phyloP scores from a whole-genome alignment of 2,797 vertebrate species.

The Rhadinocentrus ornatus region DNA sequence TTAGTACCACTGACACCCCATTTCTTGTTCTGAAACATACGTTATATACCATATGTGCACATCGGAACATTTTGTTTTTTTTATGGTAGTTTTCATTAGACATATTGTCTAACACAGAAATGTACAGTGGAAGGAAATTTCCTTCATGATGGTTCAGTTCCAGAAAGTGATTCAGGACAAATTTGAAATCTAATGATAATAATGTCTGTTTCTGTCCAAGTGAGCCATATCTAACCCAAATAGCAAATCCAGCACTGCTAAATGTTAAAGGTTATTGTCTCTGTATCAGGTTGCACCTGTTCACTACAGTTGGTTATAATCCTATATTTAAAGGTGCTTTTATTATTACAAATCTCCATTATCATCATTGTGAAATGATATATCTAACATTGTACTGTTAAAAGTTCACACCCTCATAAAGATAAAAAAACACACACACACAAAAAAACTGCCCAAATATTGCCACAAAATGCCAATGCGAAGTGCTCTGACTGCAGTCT shows the following conservation, averaged over 20 bases:
- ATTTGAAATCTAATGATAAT: not conserved
- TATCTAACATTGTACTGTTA: not conserved
- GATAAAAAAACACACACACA: slow-evolving; percentile 6
- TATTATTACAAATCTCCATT: not conserved
- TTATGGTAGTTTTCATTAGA: not conserved
- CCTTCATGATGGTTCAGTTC: not conserved
- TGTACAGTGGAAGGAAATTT: too few relatives aligned
- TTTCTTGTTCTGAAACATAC: too few relatives aligned
- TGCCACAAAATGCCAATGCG: slow-evolving; percentile 13
- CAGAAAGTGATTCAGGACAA: not conserved
- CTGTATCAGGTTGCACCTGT: not conserved
- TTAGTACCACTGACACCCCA: not conserved
- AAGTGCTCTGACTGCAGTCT: slow-evolving; percentile 6
- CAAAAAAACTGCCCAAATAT: not conserved
- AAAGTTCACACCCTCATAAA: not conserved
- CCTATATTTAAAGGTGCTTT: not conserved
- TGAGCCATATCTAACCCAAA: not conserved
- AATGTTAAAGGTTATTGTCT: not conserved
- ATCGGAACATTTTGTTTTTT: too few relatives aligned
- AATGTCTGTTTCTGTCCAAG: not conserved
- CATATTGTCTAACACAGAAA: too few relatives aligned
- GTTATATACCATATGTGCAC: too few relatives aligned
- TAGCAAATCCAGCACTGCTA: not conserved
- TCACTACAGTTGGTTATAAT: not conserved
- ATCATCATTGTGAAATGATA: not conserved